Conservation (phyloP, 2,797 vertebrate genomes). For the Pogonophryne albipinna region DNA sequence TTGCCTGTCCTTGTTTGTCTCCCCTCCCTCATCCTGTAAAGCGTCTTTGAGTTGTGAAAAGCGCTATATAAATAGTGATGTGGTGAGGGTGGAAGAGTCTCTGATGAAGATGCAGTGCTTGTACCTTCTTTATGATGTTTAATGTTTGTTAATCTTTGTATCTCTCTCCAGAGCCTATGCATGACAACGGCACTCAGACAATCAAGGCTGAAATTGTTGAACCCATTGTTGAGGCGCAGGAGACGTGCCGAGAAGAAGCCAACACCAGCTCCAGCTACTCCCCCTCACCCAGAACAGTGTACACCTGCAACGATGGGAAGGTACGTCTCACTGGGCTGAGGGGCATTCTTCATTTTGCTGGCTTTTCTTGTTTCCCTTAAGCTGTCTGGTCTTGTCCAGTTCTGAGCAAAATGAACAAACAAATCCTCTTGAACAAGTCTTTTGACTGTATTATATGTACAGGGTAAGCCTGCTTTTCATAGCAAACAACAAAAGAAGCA, state of each 20-base stretch:
- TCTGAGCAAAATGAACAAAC: too few relatives aligned
- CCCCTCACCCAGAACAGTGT: slow-evolving; percentile 86
- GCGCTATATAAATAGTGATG: too few relatives aligned
- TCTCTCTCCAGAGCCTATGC: slow-evolving; percentile 80
- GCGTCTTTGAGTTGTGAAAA: too few relatives aligned
- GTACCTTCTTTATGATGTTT: too few relatives aligned
- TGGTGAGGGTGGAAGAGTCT: too few relatives aligned
- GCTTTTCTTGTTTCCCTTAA: neutral
- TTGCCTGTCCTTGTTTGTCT: too few relatives aligned
- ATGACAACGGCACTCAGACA: slow-evolving; percentile 90
- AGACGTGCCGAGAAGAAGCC: slow-evolving; percentile 87
- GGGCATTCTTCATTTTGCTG: neutral
- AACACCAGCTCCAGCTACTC: slow-evolving; percentile 90
- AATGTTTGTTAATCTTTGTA: neutral
- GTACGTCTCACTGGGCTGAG: slow-evolving; percentile 60
- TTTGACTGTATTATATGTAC: too few relatives aligned
- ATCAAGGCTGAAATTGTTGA: slow-evolving; percentile 89
- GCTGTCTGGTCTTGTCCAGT: neutral
- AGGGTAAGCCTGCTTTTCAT: too few relatives aligned
- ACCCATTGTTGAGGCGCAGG: slow-evolving; percentile 85
- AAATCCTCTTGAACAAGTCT: too few relatives aligned
- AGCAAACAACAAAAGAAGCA: too few relatives aligned
- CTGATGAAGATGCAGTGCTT: too few relatives aligned
- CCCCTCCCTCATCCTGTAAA: too few relatives aligned
- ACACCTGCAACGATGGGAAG: slow-evolving; percentile 90